Conservation (phyloP, 2,888 invertebrate genomes). For the Drosophila tanythrix region DNA sequence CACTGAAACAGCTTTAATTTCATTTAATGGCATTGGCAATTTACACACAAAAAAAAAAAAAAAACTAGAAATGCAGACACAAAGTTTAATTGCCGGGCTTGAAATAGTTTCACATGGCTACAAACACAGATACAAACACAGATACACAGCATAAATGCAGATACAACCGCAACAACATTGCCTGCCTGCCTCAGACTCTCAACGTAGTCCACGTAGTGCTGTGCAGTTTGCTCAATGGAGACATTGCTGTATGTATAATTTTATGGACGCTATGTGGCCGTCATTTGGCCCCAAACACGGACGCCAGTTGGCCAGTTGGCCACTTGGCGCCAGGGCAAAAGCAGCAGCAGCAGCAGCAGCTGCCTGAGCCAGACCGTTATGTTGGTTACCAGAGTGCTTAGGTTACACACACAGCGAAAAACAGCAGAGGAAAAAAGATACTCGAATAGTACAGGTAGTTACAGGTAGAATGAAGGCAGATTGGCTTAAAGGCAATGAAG, state of each 20-base stretch:
- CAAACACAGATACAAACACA: slow-evolving; percentile 31
- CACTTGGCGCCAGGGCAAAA: slow-evolving; percentile 49
- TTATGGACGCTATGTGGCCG: slow-evolving; percentile 73
- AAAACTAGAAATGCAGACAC: slow-evolving; percentile 58
- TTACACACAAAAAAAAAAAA: slow-evolving; percentile 32
- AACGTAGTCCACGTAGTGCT: slow-evolving; percentile 13
- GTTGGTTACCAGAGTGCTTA: slow-evolving; percentile 45
- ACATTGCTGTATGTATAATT: slow-evolving; percentile 68
- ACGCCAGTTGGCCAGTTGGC: slow-evolving; percentile 21
- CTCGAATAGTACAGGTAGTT: slow-evolving; percentile 29
- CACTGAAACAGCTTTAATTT: slow-evolving; percentile 66
- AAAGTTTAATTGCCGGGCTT: slow-evolving; percentile 76
- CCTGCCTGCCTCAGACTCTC: slow-evolving; percentile 5
- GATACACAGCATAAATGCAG: slow-evolving; percentile 28
- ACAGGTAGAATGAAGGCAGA: slow-evolving; percentile 33
- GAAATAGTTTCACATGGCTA: slow-evolving; percentile 55
- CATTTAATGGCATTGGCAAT: slow-evolving; percentile 70
- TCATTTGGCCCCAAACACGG: slow-evolving; percentile 53
- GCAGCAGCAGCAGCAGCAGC: slow-evolving; percentile 17
- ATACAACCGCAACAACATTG: slow-evolving; percentile 54
- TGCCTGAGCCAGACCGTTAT: slow-evolving; percentile 42
- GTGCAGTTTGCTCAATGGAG: slow-evolving; percentile 64
- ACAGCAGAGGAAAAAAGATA: slow-evolving; percentile 11
- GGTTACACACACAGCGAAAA: slow-evolving; percentile 30
- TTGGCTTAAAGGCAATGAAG: slow-evolving; percentile 53